A percentile compares a stretch with the other conserved stretches of the same genome.
These are phyloP conservation scores for Drosophila parabipectinata DNA, from an alignment of 1,140 invertebrate genomes.

Conservation along the genomic window DNA sequence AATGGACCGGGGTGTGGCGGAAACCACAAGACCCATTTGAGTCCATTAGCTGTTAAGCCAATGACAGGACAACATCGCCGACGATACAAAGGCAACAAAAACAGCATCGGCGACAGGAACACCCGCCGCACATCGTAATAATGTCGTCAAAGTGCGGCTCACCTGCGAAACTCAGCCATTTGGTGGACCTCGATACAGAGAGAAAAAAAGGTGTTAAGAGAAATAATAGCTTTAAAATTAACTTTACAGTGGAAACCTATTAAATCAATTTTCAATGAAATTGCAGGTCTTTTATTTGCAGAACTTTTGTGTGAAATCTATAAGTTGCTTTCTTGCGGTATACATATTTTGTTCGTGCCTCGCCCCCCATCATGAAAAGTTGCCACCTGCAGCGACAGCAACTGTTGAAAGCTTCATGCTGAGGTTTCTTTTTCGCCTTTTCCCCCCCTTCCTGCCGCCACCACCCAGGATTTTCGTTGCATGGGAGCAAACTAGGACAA, in stretches of 20 bases:
- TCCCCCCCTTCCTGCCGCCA: neutral
- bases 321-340: neutral
- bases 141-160: constrained; percentile 58
- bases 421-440: constrained; percentile 15
- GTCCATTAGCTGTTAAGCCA: constrained; percentile 77
- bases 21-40: constrained; percentile 60
- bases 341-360: neutral
- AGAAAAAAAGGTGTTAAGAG: neutral
- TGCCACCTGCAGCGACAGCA: constrained; percentile 43
- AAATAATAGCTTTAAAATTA: neutral
- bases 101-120: constrained; percentile 15
- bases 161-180: constrained; percentile 62
- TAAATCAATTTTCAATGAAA: neutral
- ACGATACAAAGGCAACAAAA: constrained; percentile 29
- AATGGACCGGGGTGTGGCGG: neutral
- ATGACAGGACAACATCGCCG: constrained; percentile 50
- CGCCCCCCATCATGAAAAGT: constrained; percentile 21
- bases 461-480: constrained; percentile 4
- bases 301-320: neutral
- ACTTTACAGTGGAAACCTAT: neutral
- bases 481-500: constrained; percentile 43
- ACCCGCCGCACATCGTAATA: constrained; percentile 56
- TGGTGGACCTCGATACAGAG: constrained; percentile 6
- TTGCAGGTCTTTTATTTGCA: no score
- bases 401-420: constrained; percentile 56